Evolutionary conservation across 2,888 invertebrate genomes (phyloP).

Genomic region (Cyclophora albipunctata): DNA sequence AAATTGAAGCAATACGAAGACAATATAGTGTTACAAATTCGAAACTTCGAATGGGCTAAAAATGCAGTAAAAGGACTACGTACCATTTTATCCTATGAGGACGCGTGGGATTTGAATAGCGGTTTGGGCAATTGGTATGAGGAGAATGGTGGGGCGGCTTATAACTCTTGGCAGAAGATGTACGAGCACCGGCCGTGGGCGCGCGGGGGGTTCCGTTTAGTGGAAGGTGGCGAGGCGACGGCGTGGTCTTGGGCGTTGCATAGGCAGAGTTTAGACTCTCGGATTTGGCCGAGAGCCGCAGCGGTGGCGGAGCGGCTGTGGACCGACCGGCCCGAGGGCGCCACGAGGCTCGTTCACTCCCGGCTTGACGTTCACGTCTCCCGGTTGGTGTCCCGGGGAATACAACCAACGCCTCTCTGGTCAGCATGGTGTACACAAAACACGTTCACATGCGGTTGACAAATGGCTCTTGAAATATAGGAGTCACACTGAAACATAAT

Average conservation of each 20-base stretch:
- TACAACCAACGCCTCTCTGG: slow-evolving; percentile 80
- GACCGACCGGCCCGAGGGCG: slow-evolving; percentile 74
- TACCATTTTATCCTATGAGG: slow-evolving; percentile 86
- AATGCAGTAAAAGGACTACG: slow-evolving; percentile 73
- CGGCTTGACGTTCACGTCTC: slow-evolving; percentile 79
- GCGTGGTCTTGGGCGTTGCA: slow-evolving; percentile 87
- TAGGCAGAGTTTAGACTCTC: slow-evolving; percentile 79
- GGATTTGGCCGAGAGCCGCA: slow-evolving; percentile 87
- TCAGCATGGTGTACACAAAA: slow-evolving; percentile 84
- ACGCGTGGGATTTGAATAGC: slow-evolving; percentile 89
- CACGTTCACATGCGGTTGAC: slow-evolving; percentile 74
- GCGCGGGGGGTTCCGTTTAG: slow-evolving; percentile 44
- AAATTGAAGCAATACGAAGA: slow-evolving; percentile 37
- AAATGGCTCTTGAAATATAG: no score
- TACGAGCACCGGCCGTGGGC: slow-evolving; percentile 86
- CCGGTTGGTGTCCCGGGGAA: slow-evolving; percentile 74
- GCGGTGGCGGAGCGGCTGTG: slow-evolving; percentile 87
- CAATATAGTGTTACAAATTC: slow-evolving; percentile 64
- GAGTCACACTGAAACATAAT: no score
- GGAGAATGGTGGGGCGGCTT: slow-evolving; percentile 84
- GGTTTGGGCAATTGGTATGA: slow-evolving; percentile 87
- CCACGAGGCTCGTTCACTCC: slow-evolving; percentile 74
- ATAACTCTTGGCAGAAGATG: slow-evolving; percentile 88
- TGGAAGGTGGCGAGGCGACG: slow-evolving; percentile 85
- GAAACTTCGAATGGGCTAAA: slow-evolving; percentile 79